These are phyloP conservation scores for Pedetes capensis DNA, from an alignment of 2,113 vertebrate species.

Conservation along the genomic window DNA sequence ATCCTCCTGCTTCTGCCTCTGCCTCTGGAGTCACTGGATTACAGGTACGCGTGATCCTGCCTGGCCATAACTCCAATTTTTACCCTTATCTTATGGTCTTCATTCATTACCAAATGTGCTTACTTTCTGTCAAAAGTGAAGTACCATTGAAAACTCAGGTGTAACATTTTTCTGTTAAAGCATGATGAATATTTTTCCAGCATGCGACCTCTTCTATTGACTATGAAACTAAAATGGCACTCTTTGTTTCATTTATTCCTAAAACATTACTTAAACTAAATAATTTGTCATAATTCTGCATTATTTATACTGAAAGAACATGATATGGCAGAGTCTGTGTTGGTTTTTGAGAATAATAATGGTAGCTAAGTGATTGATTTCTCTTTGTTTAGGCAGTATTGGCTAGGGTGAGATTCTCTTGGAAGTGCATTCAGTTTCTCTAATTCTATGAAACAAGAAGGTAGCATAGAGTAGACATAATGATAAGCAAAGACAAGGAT, in stretches of 20 bases:
- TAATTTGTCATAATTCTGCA: background rate
- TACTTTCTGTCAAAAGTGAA: background rate
- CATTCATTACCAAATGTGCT: background rate
- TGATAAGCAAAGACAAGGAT: background rate
- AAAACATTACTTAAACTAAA: background rate
- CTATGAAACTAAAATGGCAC: background rate
- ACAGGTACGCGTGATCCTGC: no score
- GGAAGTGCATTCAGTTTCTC: background rate
- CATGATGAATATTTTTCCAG: background rate
- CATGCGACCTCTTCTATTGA: background rate
- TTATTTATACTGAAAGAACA: conserved; percentile 1
- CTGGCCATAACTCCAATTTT: background rate
- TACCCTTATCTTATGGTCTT: background rate
- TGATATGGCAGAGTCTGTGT: background rate
- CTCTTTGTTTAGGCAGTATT: background rate
- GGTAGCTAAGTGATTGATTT: background rate
- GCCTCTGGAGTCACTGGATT: no score
- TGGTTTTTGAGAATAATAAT: background rate
- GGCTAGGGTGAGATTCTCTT: background rate
- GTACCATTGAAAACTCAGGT: background rate
- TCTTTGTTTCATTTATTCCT: background rate
- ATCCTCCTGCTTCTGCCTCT: no score
- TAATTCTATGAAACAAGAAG: background rate
- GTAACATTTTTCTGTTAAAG: background rate
- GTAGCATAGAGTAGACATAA: background rate